Base-by-base conservation (phyloP, 2,797 vertebrate species). In the Hydrolagus colliei region DNA sequence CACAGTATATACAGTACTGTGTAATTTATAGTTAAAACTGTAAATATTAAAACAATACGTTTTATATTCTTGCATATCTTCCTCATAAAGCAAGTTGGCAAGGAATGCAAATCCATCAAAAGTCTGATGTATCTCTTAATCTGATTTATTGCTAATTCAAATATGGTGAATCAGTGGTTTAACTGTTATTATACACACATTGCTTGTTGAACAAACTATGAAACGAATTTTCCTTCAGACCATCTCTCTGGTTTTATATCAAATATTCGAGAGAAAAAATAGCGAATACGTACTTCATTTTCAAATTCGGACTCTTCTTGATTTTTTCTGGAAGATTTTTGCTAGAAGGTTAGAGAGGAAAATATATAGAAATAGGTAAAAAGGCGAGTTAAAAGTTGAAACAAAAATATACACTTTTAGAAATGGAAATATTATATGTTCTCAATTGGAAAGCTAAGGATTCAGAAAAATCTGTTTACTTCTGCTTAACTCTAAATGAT, bases 321-420 rank as follows among this genome's bases (percentile, higher is more conserved):
- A 92, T 90, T 96, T 92, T 97, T 97, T 86, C 96, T 94, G 86
- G 95, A 94, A 88, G 93, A 93, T 91, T 98, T 98, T 90, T 97
- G 96, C 97, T 99, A 52, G 41, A 6, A 52, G 41, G 41, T 52
- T 52, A 52, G 12, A 78, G 2, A 78, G 18, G 59, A 78, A 35
- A 78, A 22, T 14, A 76, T 10, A 14, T 0, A 20, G 2, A 73
- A 14, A 9, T 14, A 67, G 6, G 13, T 18, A 20, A 9, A 82
- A 11, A 79, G 22, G 10, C 67, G 13, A 67, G 63, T 9, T 52
- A 52, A 2, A 68, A n/a, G 3, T 71, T 61, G 41, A 68, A n/a
- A 77, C 10, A 73, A 41, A 76, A 76, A 65, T 20, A 8, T 35
- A 18, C 18, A 35, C 35, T 41, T 41, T 12, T 32, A 18, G 9